Base-by-base conservation (phyloP, 2,113 vertebrate genomes). In the Fulmarus glacialis region DNA sequence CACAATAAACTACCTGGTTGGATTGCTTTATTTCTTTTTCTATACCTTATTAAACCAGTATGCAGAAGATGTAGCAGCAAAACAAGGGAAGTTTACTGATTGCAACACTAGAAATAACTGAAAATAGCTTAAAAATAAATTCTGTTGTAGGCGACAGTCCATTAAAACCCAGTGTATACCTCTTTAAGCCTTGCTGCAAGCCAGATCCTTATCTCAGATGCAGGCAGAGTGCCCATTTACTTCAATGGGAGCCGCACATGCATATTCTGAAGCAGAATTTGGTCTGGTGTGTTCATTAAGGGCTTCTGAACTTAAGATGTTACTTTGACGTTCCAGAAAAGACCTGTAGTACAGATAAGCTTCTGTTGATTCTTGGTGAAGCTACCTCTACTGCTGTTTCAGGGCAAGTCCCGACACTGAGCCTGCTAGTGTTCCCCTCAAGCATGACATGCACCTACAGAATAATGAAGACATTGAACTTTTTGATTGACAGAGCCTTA, bases 391-490 rank as follows among this genome's bases (percentile, higher is more conserved):
- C 64, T 95, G 96, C 91, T 94, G 79, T 87, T 88, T 71, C 34
- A 0, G 94, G 96, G 92, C 97, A 97, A 97, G 97, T 97, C 96
- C 85, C 74, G 56, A 97, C 97, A 96, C 23, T 4, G 66, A 89
- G 85, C 87, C 94, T 66, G 75, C 72, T 48, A 38, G 93, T 62
- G 74, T 32, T 90, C 79, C 95, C 96, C 75, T 94, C 58, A 77
- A 94, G 90, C 94, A 27, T 16, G 85, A 96, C 95, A 81, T 75
- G 64, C 64, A 43, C 66, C 96, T 89, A 96, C 90, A 86, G 91
- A 83, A 91, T 89, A 92, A 88, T 67, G 81, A 63, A 86, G 94
- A 96, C 58, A 63, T 78, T 89, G 89, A 93, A 79, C 87, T 66
- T 36, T 48, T 52, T 91, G 96, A 86, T 9, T 87, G 91, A 95